Conservation (phyloP, 2,888 invertebrate species). For the Athetis lepigone region DNA sequence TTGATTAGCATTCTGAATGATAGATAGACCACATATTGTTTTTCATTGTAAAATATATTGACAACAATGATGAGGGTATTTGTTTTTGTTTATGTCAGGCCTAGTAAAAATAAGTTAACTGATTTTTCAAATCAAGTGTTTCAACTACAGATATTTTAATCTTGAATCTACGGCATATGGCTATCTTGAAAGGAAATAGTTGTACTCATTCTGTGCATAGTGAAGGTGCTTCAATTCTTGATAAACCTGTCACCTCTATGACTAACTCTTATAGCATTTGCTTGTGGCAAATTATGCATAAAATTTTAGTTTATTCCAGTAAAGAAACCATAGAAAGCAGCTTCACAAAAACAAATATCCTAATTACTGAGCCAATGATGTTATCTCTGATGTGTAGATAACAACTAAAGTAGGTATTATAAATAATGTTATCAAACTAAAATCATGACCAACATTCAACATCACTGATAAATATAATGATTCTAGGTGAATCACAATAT, state of each 20-base stretch:
- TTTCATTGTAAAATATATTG: not conserved
- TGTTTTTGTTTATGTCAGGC: not conserved
- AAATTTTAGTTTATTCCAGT: not conserved
- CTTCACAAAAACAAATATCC: constrained; percentile 9
- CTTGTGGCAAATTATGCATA: not conserved
- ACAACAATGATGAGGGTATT: too few relatives aligned
- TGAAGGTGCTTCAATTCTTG: too few relatives aligned
- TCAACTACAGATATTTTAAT: too few relatives aligned
- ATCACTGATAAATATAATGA: constrained; percentile 31
- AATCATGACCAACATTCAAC: constrained; percentile 46
- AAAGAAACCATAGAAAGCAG: constrained; percentile 14
- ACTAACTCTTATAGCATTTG: too few relatives aligned
- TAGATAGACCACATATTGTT: not conserved
- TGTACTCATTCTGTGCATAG: too few relatives aligned
- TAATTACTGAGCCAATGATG: constrained; percentile 35
- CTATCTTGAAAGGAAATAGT: too few relatives aligned
- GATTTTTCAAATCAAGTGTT: too few relatives aligned
- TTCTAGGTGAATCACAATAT: constrained; percentile 21
- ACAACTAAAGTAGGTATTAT: constrained; percentile 26
- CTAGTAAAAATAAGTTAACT: too few relatives aligned
- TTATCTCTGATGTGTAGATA: constrained; percentile 50
- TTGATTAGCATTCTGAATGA: not conserved
- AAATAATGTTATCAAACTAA: constrained; percentile 50
- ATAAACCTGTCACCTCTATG: too few relatives aligned
- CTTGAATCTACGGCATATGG: too few relatives aligned